Percentiles rank a stretch among this genome's conserved stretches.
These are phyloP conservation scores for Drosophila basisetae DNA, from an alignment of 2,888 invertebrate genomes.

Conservation along the genomic window DNA sequence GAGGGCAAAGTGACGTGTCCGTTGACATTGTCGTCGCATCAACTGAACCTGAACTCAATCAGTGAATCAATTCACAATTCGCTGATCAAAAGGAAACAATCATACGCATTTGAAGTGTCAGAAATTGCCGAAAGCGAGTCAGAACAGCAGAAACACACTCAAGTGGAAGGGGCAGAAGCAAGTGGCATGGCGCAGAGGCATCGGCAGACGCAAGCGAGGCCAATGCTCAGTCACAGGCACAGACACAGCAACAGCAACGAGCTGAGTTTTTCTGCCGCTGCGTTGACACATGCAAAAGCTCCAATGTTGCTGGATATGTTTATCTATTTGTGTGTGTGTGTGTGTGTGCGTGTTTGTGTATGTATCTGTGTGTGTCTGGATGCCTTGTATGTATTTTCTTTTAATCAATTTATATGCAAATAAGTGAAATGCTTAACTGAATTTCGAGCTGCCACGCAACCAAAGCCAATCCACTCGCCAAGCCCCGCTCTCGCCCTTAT, in stretches of 20 bases:
- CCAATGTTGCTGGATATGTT: constrained; percentile 25
- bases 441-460: constrained; percentile 68
- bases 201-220: constrained; percentile 16
- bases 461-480: constrained; percentile 30
- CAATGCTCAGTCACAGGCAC: constrained; percentile 6
- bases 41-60: constrained; percentile 81
- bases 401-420: constrained; percentile 84
- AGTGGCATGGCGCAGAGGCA: neutral
- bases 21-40: constrained; percentile 75
- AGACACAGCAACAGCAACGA: constrained; percentile 8
- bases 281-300: constrained; percentile 72
- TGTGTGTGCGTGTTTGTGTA: constrained; percentile 33
- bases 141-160: constrained; percentile 4
- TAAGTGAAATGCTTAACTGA: constrained; percentile 81
- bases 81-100: constrained; percentile 83
- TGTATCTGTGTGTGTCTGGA: constrained; percentile 32
- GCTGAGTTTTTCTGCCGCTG: constrained; percentile 52
- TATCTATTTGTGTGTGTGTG: constrained; percentile 8
- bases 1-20: constrained; percentile 39
- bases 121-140: constrained; percentile 70
- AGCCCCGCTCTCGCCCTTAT: neutral
- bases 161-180: constrained; percentile 1
- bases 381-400: constrained; percentile 70
- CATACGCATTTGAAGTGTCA: constrained; percentile 82
- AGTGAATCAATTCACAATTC: constrained; percentile 82